Percentiles rank a stretch among this genome's conserved stretches.
Conservation (phyloP, 2,797 vertebrate genomes). For the Acomys russatus region DNA sequence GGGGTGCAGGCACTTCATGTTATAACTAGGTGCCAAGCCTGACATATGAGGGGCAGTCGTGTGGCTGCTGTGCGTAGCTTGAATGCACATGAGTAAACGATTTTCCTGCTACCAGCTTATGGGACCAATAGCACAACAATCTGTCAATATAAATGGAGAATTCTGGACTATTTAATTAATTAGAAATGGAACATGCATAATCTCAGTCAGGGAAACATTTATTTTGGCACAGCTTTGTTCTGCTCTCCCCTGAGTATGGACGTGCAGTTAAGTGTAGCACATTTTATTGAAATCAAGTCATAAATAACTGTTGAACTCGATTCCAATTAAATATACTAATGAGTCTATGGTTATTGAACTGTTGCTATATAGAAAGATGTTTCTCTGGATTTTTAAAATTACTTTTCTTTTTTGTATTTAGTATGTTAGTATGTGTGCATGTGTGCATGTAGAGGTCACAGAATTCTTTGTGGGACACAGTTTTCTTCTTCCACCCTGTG, state of each 20-base stretch:
- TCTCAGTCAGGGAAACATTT: conserved; percentile 23
- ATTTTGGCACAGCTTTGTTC: background rate
- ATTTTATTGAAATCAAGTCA: conserved; percentile 59
- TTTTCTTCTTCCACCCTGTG: background rate
- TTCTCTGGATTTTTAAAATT: background rate
- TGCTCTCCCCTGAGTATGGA: background rate
- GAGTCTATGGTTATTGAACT: background rate
- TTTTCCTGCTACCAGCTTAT: background rate
- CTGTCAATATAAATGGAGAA: conserved; percentile 32
- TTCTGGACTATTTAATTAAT: background rate
- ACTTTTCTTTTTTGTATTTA: background rate
- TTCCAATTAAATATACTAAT: background rate
- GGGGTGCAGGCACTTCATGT: background rate
- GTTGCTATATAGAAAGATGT: background rate
- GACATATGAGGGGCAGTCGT: fast-evolving
- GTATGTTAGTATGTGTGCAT: background rate
- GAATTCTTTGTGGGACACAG: background rate
- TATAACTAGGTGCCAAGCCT: background rate
- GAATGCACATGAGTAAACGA: fast-evolving
- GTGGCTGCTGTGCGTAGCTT: background rate
- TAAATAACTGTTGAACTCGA: conserved; percentile 18
- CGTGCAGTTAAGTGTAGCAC: background rate
- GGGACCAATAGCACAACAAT: background rate
- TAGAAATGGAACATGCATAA: background rate
- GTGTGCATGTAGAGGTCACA: background rate